phyloP scores from a whole-genome alignment of 2,797 vertebrate species.

The Balearica regulorum region DNA sequence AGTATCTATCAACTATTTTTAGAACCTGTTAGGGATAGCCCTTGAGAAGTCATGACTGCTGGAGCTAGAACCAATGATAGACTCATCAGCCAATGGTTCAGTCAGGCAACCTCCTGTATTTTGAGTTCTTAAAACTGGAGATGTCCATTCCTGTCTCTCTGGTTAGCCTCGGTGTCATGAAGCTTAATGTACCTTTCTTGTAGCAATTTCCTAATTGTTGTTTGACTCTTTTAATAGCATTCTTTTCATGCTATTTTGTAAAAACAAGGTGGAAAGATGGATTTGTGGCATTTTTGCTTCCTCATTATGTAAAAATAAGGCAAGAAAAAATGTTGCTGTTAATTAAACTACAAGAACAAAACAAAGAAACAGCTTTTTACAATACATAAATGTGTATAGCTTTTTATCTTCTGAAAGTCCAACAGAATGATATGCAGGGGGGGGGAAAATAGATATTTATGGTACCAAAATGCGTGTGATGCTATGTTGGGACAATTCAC shows the following conservation, averaged over 20 bases:
- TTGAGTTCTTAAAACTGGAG: neutral
- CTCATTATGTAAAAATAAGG: neutral
- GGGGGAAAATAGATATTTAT: neutral
- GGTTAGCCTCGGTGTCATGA: neutral
- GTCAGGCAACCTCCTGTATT: neutral
- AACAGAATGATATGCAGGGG: neutral
- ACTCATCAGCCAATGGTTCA: neutral
- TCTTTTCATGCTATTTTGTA: neutral
- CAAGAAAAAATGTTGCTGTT: neutral
- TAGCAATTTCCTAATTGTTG: neutral
- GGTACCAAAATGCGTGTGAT: neutral
- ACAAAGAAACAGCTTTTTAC: neutral
- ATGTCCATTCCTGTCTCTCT: neutral
- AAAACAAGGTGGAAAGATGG: neutral
- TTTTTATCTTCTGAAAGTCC: conserved; percentile 2
- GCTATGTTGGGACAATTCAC: neutral
- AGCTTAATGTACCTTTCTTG: neutral
- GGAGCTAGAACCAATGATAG: neutral
- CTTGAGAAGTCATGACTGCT: neutral
- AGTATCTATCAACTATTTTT: neutral
- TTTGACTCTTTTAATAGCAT: neutral
- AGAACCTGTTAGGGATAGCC: neutral
- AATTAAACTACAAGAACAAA: neutral
- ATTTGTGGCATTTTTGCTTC: neutral
- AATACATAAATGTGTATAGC: neutral